Evolutionary conservation across 2,888 invertebrate species (phyloP), one percentile per base, ranked within the genome.

Genomic region (Seira sanloemensis): DNA sequence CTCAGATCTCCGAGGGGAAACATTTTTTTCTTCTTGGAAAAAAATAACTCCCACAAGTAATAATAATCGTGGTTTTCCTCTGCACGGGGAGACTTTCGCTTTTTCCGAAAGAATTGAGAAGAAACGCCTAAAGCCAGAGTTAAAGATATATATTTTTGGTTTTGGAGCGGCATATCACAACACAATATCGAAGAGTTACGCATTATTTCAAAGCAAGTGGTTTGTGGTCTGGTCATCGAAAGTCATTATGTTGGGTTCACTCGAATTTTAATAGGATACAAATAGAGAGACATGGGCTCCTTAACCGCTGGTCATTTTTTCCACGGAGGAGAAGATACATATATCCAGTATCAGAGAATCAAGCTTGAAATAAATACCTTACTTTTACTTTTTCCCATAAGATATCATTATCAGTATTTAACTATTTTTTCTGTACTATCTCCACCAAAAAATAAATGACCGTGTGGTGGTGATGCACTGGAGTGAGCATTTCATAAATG

Each of bases 361-460:
- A 58, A 58, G 5, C 5, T n/a, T n/a, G 4, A 37, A 4, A 9
- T 58, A 58, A 58, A 58, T 58, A 18, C 58, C 58, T 58, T 58
- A 58, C 58, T 58, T 58, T 58, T 58, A 58, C 58, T 58, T 58
- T 58, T 58, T 18, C 5, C 58, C 58, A n/a, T 7, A 18, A 58
- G 58, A 67, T 84, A 84, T 84, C 78, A 84, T 84, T 78, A 84
- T 78, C 74, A 37, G n/a, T 69, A 72, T 78, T 78, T 74, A 77
- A 73, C 68, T 9, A n/a, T 58, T 58, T 58, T 58, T 58, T 58
- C n/a, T n/a, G n/a, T 58, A 58, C n/a, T 18, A 18, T 37, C 37
- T 58, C 58, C 58, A 58, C 58, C 58, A 58, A 58, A 58, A 58
- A 37, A 4, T 37, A 37, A 58, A 58, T 58, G 58, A 58, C 58